These are phyloP conservation scores for Brachynemurus nebulosus DNA, from an alignment of 2,888 invertebrate genomes.

Conservation along the genomic window DNA sequence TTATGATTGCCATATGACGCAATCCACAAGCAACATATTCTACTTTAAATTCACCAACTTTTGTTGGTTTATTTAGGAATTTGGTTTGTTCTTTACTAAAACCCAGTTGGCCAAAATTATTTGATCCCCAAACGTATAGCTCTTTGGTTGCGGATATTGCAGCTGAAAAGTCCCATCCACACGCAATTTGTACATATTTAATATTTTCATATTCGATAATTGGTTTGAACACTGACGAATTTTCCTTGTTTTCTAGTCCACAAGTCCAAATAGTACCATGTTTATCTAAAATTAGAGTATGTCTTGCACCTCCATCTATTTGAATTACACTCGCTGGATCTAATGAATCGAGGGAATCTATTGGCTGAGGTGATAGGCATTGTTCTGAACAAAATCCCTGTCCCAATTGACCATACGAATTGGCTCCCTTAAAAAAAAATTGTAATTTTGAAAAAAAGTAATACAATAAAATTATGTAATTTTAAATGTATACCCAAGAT, in stretches of 20 bases:
- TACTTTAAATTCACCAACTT: slow-evolving; percentile 30
- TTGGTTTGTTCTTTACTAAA: slow-evolving; percentile 34
- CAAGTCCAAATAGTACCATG: slow-evolving; percentile 58
- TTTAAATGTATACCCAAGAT: too few relatives aligned
- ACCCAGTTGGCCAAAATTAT: slow-evolving; percentile 63
- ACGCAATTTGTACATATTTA: slow-evolving; percentile 45
- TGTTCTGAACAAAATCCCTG: slow-evolving; percentile 53
- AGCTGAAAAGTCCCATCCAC: slow-evolving; percentile 75
- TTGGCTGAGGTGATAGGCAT: slow-evolving; percentile 40
- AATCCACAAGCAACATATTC: slow-evolving; percentile 50
- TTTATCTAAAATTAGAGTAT: slow-evolving; percentile 52
- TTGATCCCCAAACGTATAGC: slow-evolving; percentile 73
- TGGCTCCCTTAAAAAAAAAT: slow-evolving; percentile 50
- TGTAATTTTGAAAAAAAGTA: neutral
- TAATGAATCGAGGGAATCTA: slow-evolving; percentile 28
- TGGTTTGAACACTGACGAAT: slow-evolving; percentile 40
- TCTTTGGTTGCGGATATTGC: slow-evolving; percentile 53
- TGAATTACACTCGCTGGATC: slow-evolving; percentile 38
- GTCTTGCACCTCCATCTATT: slow-evolving; percentile 65
- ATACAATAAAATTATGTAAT: too few relatives aligned
- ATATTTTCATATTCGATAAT: slow-evolving; percentile 42
- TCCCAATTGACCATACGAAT: slow-evolving; percentile 70
- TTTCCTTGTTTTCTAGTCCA: slow-evolving; percentile 58
- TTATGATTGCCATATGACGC: slow-evolving; percentile 50
- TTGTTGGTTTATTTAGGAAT: slow-evolving; percentile 22